Base-by-base conservation (phyloP, 2,113 vertebrate species). In the Chaetorhynchus papuensis region DNA sequence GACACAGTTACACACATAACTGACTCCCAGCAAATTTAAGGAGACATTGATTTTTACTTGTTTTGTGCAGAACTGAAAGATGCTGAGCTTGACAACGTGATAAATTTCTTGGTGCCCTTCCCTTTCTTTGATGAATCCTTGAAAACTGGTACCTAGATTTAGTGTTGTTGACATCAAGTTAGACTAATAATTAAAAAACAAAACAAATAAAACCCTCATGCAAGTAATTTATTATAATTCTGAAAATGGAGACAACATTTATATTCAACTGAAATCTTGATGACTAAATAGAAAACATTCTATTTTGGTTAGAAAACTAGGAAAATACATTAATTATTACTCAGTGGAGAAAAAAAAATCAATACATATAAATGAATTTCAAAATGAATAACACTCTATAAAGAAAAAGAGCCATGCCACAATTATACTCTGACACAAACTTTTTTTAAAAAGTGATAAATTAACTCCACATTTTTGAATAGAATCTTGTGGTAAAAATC, bases 311-410 rank as follows among this genome's bases (percentile, higher is more conserved):
- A 33, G 41, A 65, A 81, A 64, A 56, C 7, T 18, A 60, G 50
- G 31, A 70, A 61, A 87, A 83, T 31, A 33, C 7, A 22, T 57
- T 59, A 45, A 44, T 68, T 53, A 39, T 63, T 66, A 42, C 20
- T 54, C 13, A 28, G 4, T 71, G 18, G 5, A 79, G 14, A 44
- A 63, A 90, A 21, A 23, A 61, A 35, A 44, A 16, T 20, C 27
- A 65, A 2, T 11, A 14, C 15, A 7, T 44, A 22, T 28, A 56
- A 60, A 39, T 72, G 23, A 68, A 23, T 63, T 39, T 17, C 2
- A 24, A 61, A 82, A 28, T 1, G 1, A 69, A 30, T 52, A 10
- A 56, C 16, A 30, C 2, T 44, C 2, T 37, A 0, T 60, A 44
- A 75, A 65, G 23, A 66, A 37, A 22, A 81, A 59, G 33, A 77